phyloP scores from a whole-genome alignment of 2,888 invertebrate genomes.

The Drosophila infuscata region DNA sequence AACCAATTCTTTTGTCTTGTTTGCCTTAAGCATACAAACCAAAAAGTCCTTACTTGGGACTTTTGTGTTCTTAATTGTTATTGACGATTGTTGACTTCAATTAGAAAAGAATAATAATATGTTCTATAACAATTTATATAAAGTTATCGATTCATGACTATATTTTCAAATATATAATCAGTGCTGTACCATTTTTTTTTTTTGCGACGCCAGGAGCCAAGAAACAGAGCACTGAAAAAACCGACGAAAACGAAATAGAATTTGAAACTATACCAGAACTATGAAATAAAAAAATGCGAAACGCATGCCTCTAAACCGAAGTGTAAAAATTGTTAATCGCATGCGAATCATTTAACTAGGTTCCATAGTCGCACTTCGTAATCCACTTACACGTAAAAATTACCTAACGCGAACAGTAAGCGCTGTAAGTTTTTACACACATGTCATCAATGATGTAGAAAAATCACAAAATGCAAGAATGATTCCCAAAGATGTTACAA shows the following conservation, averaged over 20 bases:
- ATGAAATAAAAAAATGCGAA: conserved; percentile 15
- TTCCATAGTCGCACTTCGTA: conserved; percentile 40
- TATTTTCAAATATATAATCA: background rate
- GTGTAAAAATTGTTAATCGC: conserved; percentile 71
- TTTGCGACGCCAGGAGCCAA: conserved; percentile 55
- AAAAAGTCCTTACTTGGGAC: background rate
- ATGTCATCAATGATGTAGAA: background rate
- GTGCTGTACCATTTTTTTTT: background rate
- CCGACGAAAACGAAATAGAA: conserved; percentile 32
- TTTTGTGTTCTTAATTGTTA: background rate
- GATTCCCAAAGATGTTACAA: background rate
- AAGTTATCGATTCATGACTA: background rate
- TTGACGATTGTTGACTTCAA: background rate
- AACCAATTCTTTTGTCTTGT: background rate
- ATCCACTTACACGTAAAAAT: background rate
- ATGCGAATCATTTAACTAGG: conserved; percentile 73
- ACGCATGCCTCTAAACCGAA: conserved; percentile 32
- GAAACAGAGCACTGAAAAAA: conserved; percentile 38
- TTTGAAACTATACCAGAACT: conserved; percentile 20
- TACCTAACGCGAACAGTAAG: conserved; percentile 30
- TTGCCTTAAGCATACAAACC: background rate
- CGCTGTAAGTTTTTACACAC: conserved; percentile 25
- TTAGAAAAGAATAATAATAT: background rate
- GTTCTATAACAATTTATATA: background rate
- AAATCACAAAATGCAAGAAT: background rate